Evolutionary conservation across 1,140 invertebrate genomes (phyloP).

Genomic region (Drosophila rhopaloa): DNA sequence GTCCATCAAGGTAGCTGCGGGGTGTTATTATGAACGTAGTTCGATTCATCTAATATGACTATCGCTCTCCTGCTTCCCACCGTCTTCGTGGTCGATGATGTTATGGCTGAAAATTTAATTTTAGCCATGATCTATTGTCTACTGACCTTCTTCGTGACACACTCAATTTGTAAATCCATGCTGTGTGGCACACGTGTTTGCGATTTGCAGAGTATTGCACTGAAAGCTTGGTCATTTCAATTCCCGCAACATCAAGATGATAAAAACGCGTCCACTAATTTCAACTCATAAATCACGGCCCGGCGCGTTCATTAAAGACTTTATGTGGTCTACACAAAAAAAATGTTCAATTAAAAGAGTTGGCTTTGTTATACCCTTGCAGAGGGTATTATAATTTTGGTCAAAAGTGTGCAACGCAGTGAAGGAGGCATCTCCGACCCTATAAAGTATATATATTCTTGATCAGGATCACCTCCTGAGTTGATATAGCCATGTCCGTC

Average conservation of each 20-base stretch:
- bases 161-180: slow-evolving; percentile 29
- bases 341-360: slow-evolving; percentile 58
- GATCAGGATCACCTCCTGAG: no score
- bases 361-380: no score
- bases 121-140: slow-evolving; percentile 55
- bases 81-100: slow-evolving; percentile 49
- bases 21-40: slow-evolving; percentile 9
- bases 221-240: slow-evolving; percentile 1
- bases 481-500: no score
- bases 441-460: no score
- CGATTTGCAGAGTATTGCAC: slow-evolving; percentile 47
- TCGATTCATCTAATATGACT: slow-evolving; percentile 29
- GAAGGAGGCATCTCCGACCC: no score
- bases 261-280: slow-evolving; percentile 50
- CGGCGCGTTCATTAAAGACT: slow-evolving; percentile 44
- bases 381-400: no score
- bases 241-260: background rate
- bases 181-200: slow-evolving; percentile 37
- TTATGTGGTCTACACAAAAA: slow-evolving; percentile 24
- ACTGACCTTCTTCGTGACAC: slow-evolving; percentile 69
- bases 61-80: slow-evolving; percentile 33
- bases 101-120: slow-evolving; percentile 60
- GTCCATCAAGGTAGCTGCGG: slow-evolving; percentile 10
- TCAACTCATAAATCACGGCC: slow-evolving; percentile 59
- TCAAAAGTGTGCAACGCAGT: no score